Evolutionary conservation across 2,113 vertebrate genomes (phyloP), one percentile per base, ranked within the genome.

Genomic region (Nanorana parkeri): DNA sequence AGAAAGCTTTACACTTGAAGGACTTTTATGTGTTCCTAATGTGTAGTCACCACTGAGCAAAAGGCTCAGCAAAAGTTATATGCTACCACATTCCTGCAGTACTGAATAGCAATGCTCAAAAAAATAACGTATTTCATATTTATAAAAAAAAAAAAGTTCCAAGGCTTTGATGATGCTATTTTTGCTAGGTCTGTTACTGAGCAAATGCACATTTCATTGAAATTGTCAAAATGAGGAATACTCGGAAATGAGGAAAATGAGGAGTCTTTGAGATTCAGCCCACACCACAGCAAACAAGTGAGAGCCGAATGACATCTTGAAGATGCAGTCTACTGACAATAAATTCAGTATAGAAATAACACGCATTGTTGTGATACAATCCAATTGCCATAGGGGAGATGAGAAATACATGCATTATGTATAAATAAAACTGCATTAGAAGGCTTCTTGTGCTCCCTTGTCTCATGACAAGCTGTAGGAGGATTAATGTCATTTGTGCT

Each of bases 261-360:
- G n/a, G n/a, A n/a, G n/a, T n/a, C n/a, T 73, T 32, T 81, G 61
- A 67, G 20, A 74, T 81, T 75, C 80, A 81, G 63, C 80, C 80
- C 69, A 81, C 80, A 74, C 20, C 58, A 51, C 28, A 55, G 68
- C 73, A 81, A 81, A 58, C 20, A 73, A 61, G 28, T 28, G 41
- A 65, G n/a, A 81, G 51, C 61, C 1, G 28, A 56, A 72, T 81
- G 80, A 81, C 71, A 61, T 81, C n/a, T 24, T 54, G n/a, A 54
- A 28, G 61, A 67, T 66, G 21, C 20, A 65, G 17, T 60, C 24
- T 58, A 64, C 61, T 75, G 80, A 74, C 69, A 81, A 81, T 75
- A 28, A 66, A 81, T 23, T 29, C 26, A 75, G 51, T 65, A 64
- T 66, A 81, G 69, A 81, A 74, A 81, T 74, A 81, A 75, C 69